phyloP scores from a whole-genome alignment of 2,888 invertebrate genomes.

The Hoplodrina ambigua region DNA sequence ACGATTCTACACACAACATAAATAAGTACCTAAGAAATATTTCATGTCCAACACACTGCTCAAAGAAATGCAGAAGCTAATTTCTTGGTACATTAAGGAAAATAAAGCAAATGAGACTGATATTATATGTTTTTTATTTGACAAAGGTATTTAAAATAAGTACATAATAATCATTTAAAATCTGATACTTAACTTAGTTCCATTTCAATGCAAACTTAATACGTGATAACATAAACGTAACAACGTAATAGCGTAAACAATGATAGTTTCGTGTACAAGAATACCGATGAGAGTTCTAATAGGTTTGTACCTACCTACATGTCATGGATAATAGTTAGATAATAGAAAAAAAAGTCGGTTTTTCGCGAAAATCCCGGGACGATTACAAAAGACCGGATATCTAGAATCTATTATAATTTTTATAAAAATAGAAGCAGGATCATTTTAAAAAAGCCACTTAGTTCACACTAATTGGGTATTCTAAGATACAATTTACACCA shows the following conservation, averaged over 20 bases:
- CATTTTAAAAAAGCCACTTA: no score
- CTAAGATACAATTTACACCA: no score
- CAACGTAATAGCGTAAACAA: neutral
- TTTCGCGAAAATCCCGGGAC: neutral
- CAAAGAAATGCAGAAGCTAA: conserved; percentile 72
- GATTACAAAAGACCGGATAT: no score
- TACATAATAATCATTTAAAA: conserved; percentile 34
- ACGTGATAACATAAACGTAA: conserved; percentile 6
- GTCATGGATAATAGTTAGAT: neutral
- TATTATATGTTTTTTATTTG: conserved; percentile 70
- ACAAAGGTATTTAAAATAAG: conserved; percentile 40
- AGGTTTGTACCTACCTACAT: neutral
- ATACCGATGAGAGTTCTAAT: neutral
- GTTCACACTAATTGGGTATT: no score
- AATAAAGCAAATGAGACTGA: conserved; percentile 87
- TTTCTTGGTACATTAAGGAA: conserved; percentile 70
- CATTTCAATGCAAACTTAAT: neutral
- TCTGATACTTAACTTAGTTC: conserved; percentile 8
- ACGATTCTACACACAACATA: conserved; percentile 38
- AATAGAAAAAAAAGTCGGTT: neutral
- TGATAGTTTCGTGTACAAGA: conserved; percentile 10
- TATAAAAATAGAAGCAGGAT: no score
- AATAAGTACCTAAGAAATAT: conserved; percentile 41
- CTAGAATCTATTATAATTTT: no score
- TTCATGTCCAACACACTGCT: conserved; percentile 74